Evolutionary conservation across 2,888 invertebrate species (phyloP).

Genomic region (Drosophila austrosaltans): DNA sequence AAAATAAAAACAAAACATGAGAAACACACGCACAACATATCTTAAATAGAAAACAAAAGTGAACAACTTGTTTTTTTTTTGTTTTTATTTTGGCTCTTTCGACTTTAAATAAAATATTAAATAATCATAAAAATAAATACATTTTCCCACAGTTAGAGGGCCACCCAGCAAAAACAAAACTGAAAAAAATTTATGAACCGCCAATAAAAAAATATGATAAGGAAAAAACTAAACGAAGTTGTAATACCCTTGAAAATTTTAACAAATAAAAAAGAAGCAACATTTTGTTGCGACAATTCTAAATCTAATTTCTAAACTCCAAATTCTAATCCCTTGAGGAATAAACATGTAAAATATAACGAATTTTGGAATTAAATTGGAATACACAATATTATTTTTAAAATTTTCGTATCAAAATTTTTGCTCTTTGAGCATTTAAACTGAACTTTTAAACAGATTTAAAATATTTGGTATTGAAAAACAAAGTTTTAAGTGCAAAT

Average conservation of each 20-base stretch:
- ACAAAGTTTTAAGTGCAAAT: too few species aligned
- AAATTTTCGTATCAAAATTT: too few species aligned
- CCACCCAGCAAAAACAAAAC: constrained; percentile 29
- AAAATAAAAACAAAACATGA: not conserved
- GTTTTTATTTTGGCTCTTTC: constrained; percentile 30
- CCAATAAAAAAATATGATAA: constrained; percentile 7
- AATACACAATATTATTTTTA: too few species aligned
- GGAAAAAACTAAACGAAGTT: not conserved
- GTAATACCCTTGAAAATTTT: not conserved
- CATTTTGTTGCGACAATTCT: too few species aligned
- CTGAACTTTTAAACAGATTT: too few species aligned
- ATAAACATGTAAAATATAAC: too few species aligned
- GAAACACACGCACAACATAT: not conserved
- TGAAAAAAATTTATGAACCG: constrained; percentile 15
- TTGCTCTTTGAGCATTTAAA: too few species aligned
- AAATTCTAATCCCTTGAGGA: too few species aligned
- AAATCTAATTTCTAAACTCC: too few species aligned
- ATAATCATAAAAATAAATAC: constrained; percentile 67
- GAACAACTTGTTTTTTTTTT: constrained; percentile 15
- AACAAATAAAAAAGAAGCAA: too few species aligned
- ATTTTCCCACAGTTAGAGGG: constrained; percentile 66
- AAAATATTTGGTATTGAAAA: too few species aligned
- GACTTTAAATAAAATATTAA: constrained; percentile 72
- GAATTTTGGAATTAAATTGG: too few species aligned
- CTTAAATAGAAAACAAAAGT: constrained; percentile 24